Evolutionary conservation across 2,113 vertebrate genomes (phyloP).

Genomic region (Vulpes lagopus): DNA sequence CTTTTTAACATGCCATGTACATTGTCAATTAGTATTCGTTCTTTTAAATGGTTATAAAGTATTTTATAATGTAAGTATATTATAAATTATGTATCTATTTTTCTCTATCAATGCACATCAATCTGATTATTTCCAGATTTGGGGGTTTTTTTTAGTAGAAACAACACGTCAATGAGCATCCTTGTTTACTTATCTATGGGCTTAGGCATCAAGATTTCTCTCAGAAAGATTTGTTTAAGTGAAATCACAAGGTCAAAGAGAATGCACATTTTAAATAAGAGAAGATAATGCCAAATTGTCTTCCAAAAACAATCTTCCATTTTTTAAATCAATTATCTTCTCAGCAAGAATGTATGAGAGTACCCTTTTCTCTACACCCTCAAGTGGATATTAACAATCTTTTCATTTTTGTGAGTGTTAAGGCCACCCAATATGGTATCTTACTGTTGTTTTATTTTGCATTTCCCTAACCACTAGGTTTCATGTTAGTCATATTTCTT

Average conservation of each 20-base stretch:
- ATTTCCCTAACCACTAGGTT: conserved; percentile 15
- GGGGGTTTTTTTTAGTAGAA: neutral
- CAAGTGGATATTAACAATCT: neutral
- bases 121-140: neutral
- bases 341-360: neutral
- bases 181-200: neutral
- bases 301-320: neutral
- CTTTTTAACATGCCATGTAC: neutral
- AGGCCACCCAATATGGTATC: neutral
- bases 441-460: conserved; percentile 18
- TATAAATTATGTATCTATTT: neutral
- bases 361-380: conserved; percentile 7
- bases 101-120: neutral
- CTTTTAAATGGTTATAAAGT: neutral
- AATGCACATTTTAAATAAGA: conserved; percentile 48
- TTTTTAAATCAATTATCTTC: conserved; percentile 2
- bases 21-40: conserved; percentile 29
- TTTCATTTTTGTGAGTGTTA: neutral
- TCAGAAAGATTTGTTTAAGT: conserved; percentile 23
- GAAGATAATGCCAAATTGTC: neutral
- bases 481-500: conserved; percentile 29
- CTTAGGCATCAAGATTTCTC: conserved; percentile 28
- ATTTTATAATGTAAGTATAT: neutral
- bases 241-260: conserved; percentile 6
- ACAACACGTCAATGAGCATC: neutral